A percentile compares a stretch with the other conserved stretches of the same genome.
phyloP scores from a whole-genome alignment of 2,888 invertebrate species.

The Melieria picta region DNA sequence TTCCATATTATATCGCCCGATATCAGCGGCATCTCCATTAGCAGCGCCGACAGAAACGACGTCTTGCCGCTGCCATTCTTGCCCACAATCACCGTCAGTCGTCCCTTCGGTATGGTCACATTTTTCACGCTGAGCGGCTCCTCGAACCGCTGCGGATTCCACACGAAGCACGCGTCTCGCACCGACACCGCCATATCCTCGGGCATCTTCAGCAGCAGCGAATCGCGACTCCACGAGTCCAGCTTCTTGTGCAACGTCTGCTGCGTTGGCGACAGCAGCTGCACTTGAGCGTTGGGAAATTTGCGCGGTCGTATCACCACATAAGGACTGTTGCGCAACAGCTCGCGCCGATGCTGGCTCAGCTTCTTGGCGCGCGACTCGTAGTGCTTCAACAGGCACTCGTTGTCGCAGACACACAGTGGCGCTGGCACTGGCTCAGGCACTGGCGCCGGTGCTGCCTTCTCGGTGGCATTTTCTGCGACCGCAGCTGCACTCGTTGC shows the following conservation, averaged over 20 bases:
- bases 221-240: conserved; percentile 55
- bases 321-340: conserved; percentile 57
- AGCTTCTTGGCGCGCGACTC: conserved; percentile 46
- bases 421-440: neutral
- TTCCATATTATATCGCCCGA: conserved; percentile 74
- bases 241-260: conserved; percentile 27
- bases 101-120: conserved; percentile 67
- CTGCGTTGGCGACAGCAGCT: conserved; percentile 10
- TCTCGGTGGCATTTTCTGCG: neutral
- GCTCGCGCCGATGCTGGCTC: conserved; percentile 54
- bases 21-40: conserved; percentile 81
- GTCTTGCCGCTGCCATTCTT: conserved; percentile 84
- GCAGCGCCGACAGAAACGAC: conserved; percentile 78
- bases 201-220: conserved; percentile 60
- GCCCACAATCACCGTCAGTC: conserved; percentile 80
- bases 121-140: conserved; percentile 51
- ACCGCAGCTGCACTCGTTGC: conserved; percentile 21
- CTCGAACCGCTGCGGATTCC: conserved; percentile 47
- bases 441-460: no score
- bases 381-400: conserved; percentile 1
- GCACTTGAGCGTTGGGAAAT: conserved; percentile 5
- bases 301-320: conserved; percentile 57
- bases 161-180: conserved; percentile 58
- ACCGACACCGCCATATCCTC: conserved; percentile 64
- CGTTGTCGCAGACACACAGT: conserved; percentile 10